Evolutionary conservation across 30 jellyfish, hydroid and myxozoan genomes (phyloP), one percentile per base, ranked within the genome.

Genomic region (Hydra vulgaris): DNA sequence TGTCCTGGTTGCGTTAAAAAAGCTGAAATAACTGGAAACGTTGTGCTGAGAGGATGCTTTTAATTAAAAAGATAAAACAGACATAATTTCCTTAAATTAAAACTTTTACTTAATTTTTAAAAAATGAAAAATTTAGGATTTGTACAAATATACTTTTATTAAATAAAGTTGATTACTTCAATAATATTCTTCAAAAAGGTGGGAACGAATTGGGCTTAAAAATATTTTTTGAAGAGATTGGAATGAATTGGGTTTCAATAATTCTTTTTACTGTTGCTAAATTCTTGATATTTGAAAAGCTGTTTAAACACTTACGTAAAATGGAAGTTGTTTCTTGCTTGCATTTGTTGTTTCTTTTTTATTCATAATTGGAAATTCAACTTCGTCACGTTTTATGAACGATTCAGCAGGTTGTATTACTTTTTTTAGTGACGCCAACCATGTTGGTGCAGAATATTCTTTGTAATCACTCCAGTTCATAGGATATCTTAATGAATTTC

Each of bases 381-480:
- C 12, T 40, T 12, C 8, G 12, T 12, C 12, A 3, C 61, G 5
- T 40, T 40, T 40, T 40, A 40, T 40, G 12, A 40, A 40, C 61
- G 61, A 40, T 68, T 68, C 27, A 23, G 75, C 75, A 68, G 85
- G 85, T 61, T 78, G 85, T 26, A 78, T 78, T 53, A 74, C 85
- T 19, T 23, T 61, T 0, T 78, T 78, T 8, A 78, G 55, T 0
- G 68, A 27, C 0, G 77, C 66, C 25, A 78, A 20, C 85, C 85
- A 78, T 8, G 26, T 25, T 23, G 85, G 85, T 0, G 78, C 24
- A 3, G 67, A 24, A 40, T 69, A 53, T 24, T 78, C 85, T 78
- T 78, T 54, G 82, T 78, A 78, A 54, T 81, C 85, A 17, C 74
- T 78, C 85, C 85, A 78, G 22, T 78, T 55, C 75, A 68, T 68